Evolutionary conservation across 2,888 invertebrate genomes (phyloP), one percentile per base, ranked within the genome.

Genomic region (Gisinianus flammeolus): DNA sequence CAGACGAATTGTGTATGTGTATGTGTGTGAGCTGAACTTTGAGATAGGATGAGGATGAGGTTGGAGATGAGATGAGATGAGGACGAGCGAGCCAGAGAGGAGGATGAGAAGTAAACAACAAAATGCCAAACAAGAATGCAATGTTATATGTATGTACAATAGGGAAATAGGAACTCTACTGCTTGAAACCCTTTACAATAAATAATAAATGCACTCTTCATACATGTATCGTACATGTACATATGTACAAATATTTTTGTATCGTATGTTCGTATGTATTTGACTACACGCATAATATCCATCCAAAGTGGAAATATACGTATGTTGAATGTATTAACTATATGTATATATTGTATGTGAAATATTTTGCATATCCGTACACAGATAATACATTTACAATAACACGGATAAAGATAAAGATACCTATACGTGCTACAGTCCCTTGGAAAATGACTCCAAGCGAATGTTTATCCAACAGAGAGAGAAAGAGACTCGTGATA

Each of bases 21-120:
- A 19, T 44, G 44, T 64, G 64, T 26, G 8, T 64, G 26, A 26
- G 64, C 22, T 64, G 64, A 64, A 64, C 64, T 64, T 64, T 19
- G 22, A 58, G 19, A 22, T 58, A 10, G 8, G 24, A 22, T 10
- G 26, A 58, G 26, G 22, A n/a, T n/a, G 10, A 58, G 22, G 24
- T 26, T 58, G 24, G 28, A 28, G 26, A 16, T 5, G 3, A 62
- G 8, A 35, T 35, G 35, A 35, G 35, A 35, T 35, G 16, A 62
- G 62, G 12, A 6, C 6, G 24, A 64, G 16, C 6, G 16, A 26
- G 64, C n/a, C n/a, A n/a, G 28, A 16, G 24, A 64, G 24, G 28
- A 64, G 24, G 28, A 64, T 8, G 16, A 64, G 16, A 4, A 56
- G 16, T 3, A 56, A 56, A 6, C 5, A 56, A 3, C 56, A 64